These are phyloP conservation scores for Hylaeus volcanicus DNA, from an alignment of 1,140 invertebrate genomes.

Conservation along the genomic window DNA sequence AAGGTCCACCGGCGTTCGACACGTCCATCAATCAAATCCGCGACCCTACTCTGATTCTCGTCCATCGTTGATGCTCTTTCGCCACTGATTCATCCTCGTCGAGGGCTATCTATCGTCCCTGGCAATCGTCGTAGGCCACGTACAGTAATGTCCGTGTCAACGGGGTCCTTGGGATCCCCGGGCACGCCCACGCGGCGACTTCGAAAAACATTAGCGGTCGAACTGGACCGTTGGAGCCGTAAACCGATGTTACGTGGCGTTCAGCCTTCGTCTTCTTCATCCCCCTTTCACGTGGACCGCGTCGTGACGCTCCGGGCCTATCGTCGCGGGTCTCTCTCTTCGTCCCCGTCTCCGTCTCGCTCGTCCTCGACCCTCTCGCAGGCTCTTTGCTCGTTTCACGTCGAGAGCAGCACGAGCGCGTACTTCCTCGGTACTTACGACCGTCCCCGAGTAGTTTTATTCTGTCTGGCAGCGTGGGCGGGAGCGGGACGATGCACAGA, in stretches of 20 bases:
- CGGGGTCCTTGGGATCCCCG: conserved; percentile 51
- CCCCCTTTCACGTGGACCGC: conserved; percentile 23
- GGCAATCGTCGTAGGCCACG: conserved; percentile 64
- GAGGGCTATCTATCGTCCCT: conserved; percentile 26
- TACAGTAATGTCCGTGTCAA: conserved; percentile 68
- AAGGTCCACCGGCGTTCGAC: not conserved
- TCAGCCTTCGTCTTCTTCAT: conserved; percentile 37
- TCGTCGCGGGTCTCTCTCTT: conserved; percentile 35
- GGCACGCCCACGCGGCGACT: conserved; percentile 67
- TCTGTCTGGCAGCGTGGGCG: conserved; percentile 77
- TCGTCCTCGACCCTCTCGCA: conserved; percentile 7
- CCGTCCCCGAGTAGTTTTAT: conserved; percentile 76
- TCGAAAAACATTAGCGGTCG: conserved; percentile 65
- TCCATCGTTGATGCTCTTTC: not conserved
- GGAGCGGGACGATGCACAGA: conserved; percentile 60
- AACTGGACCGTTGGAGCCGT: conserved; percentile 64
- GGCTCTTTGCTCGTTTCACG: conserved; percentile 46
- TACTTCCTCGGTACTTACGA: conserved; percentile 76
- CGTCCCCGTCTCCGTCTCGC: not conserved
- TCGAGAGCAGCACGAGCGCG: conserved; percentile 57
- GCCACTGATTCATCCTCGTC: conserved; percentile 11
- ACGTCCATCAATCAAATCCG: not conserved
- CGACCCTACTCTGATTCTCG: not conserved
- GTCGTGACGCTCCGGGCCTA: conserved; percentile 60
- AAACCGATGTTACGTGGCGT: conserved; percentile 58